These are phyloP conservation scores for Acrobasis consociella DNA, from an alignment of 2,888 invertebrate species.

Conservation along the genomic window DNA sequence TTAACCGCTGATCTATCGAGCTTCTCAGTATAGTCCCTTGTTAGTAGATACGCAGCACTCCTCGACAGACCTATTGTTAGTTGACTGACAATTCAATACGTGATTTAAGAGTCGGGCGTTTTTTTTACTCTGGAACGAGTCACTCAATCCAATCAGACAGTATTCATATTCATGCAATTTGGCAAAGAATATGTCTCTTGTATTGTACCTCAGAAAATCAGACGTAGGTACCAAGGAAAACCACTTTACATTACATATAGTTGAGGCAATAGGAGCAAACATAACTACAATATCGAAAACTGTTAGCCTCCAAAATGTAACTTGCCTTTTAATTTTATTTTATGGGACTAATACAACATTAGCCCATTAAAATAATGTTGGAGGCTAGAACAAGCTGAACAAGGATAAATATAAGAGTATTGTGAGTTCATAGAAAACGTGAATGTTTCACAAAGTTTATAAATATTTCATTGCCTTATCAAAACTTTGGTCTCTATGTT, in stretches of 20 bases:
- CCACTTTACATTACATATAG: too few relatives aligned
- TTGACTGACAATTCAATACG: slow-evolving; percentile 8
- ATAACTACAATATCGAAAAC: too few relatives aligned
- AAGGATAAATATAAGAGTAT: background rate
- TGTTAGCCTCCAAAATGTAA: too few relatives aligned
- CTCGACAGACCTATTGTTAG: slow-evolving; percentile 1
- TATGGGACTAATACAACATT: background rate
- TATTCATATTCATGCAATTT: background rate
- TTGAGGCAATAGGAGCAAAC: too few relatives aligned
- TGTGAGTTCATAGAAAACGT: background rate
- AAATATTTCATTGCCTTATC: background rate
- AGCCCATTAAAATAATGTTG: background rate
- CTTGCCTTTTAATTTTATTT: background rate
- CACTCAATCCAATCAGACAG: background rate
- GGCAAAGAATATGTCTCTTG: background rate
- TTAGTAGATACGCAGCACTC: background rate
- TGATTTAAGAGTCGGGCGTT: background rate
- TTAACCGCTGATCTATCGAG: too few relatives aligned
- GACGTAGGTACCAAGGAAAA: too few relatives aligned
- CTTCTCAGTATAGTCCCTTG: background rate
- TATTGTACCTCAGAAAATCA: too few relatives aligned
- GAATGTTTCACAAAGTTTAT: background rate
- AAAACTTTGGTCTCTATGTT: slow-evolving; percentile 4
- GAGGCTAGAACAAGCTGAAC: too few relatives aligned
- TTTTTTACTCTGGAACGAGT: background rate